These are phyloP conservation scores for Philonicus albiceps DNA, from an alignment of 2,888 invertebrate species.

Conservation along the genomic window DNA sequence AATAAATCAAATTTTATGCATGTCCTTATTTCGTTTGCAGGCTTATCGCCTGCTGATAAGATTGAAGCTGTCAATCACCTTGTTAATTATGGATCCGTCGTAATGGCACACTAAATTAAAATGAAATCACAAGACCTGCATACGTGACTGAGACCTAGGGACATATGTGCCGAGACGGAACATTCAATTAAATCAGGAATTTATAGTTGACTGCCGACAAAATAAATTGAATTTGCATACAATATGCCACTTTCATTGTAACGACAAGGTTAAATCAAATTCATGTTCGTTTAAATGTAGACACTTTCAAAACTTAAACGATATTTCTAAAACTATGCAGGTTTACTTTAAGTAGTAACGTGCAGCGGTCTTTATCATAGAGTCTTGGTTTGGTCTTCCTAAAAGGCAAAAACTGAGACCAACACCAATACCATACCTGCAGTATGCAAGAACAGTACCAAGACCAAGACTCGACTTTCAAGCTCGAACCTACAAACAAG, in stretches of 20 bases:
- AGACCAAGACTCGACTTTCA: too few relatives aligned
- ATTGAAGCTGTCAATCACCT: conserved; percentile 33
- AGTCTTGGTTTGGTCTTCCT: too few relatives aligned
- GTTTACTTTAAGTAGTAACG: too few relatives aligned
- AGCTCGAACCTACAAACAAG: too few relatives aligned
- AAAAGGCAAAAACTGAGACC: too few relatives aligned
- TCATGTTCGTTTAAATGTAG: not conserved
- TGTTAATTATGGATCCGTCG: conserved; percentile 14
- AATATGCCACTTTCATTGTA: not conserved
- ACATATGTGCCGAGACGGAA: not conserved
- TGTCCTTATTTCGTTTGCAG: not conserved
- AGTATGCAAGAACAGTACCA: too few relatives aligned
- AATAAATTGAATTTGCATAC: conserved; percentile 19
- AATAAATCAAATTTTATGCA: conserved; percentile 36
- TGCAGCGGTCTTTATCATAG: too few relatives aligned
- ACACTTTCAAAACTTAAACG: not conserved
- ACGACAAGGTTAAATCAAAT: not conserved
- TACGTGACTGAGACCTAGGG: not conserved
- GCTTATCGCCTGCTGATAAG: conserved; percentile 27
- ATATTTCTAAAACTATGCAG: not conserved
- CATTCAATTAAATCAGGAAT: conserved; percentile 13
- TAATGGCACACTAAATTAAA: conserved; percentile 29
- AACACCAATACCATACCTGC: too few relatives aligned
- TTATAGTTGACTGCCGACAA: conserved; percentile 1
- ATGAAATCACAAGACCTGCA: not conserved